Conservation (phyloP, 2,113 vertebrate species). For the Ophiodon elongatus region DNA sequence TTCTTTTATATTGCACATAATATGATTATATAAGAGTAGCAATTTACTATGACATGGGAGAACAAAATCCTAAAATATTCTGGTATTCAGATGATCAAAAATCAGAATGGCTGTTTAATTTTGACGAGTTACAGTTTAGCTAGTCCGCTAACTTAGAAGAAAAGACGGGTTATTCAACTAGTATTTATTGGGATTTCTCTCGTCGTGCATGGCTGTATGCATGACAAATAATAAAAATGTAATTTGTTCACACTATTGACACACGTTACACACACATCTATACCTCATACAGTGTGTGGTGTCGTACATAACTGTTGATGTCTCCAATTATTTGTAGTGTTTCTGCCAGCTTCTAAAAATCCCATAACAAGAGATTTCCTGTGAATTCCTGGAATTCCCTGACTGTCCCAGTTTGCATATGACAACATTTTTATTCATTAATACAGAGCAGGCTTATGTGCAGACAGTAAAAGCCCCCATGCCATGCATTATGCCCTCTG, state of each 20-base stretch:
- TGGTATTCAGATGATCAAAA: conserved; percentile 38
- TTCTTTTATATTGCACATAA: not conserved
- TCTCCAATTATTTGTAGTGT: conserved; percentile 54
- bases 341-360: conserved; percentile 47
- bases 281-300: not conserved
- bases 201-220: not conserved
- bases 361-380: conserved; percentile 19
- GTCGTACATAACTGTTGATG: conserved; percentile 25
- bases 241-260: not conserved
- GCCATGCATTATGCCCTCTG: conserved; percentile 56
- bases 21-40: not conserved
- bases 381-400: conserved; percentile 66
- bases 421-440: conserved; percentile 62
- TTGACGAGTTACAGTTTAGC: not conserved
- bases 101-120: not conserved
- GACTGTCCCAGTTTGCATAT: conserved; percentile 33
- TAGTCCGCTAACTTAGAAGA: conserved; percentile 50
- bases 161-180: not conserved
- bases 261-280: not conserved
- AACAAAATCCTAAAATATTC: conserved; percentile 37
- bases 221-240: not conserved
- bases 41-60: not conserved
- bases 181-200: not conserved
- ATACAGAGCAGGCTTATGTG: conserved; percentile 54
- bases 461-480: conserved; percentile 44